These are phyloP conservation scores for Cinclus cinclus DNA, from an alignment of 2,113 vertebrate species.

Conservation along the genomic window DNA sequence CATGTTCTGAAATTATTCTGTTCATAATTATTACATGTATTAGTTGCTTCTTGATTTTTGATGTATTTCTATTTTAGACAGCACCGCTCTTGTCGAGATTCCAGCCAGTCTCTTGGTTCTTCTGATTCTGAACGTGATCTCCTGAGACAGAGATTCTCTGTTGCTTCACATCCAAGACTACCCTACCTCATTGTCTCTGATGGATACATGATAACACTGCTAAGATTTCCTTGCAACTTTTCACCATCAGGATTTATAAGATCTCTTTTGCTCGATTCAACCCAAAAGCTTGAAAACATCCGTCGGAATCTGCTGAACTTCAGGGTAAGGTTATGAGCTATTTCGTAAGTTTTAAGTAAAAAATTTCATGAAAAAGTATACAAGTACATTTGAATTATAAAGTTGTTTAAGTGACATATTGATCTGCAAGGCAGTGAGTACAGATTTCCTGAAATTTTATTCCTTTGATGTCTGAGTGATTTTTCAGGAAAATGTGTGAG, in stretches of 20 bases:
- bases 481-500: background rate
- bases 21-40: background rate
- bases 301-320: constrained; percentile 58
- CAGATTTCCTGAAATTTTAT: background rate
- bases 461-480: background rate
- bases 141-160: constrained; percentile 88
- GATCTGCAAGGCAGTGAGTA: background rate
- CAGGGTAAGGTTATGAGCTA: constrained; percentile 71
- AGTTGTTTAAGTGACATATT: background rate
- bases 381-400: accelerated
- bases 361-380: background rate
- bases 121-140: constrained; percentile 82
- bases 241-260: constrained; percentile 80
- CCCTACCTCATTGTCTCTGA: constrained; percentile 91
- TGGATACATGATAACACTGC: constrained; percentile 90
- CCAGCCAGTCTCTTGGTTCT: constrained; percentile 78
- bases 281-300: constrained; percentile 79
- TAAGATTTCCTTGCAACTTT: constrained; percentile 73
- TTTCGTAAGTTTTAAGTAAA: background rate
- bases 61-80: constrained; percentile 73
- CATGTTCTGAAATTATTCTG: background rate
- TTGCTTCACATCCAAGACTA: constrained; percentile 86
- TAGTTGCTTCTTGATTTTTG: background rate
- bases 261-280: constrained; percentile 79
- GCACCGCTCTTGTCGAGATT: constrained; percentile 69